Conservation (phyloP, 1,140 invertebrate species). For the Lycorma delicatula region DNA sequence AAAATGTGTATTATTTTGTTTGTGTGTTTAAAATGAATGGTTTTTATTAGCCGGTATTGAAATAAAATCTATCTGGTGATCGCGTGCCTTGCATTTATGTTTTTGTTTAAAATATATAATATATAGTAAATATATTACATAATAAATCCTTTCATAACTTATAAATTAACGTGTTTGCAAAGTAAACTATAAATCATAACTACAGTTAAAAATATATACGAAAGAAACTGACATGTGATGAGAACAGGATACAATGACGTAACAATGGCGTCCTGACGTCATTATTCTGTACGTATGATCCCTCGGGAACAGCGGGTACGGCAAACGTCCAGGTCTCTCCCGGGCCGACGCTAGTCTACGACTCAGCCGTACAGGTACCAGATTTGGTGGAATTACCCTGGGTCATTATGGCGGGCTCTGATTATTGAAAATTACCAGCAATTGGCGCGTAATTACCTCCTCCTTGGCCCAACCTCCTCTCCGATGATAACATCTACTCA, state of each 20-base stretch:
- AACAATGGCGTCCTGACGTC: background rate
- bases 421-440: constrained; percentile 7
- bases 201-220: background rate
- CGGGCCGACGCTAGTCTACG: background rate
- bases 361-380: background rate
- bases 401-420: background rate
- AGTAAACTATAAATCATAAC: background rate
- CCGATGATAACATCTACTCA: too few relatives aligned
- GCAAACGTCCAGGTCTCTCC: too few relatives aligned
- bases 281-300: background rate
- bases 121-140: too few relatives aligned
- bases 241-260: background rate
- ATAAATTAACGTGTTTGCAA: too few relatives aligned
- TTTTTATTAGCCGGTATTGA: too few relatives aligned
- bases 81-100: too few relatives aligned
- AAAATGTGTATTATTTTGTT: too few relatives aligned
- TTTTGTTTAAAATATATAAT: too few relatives aligned
- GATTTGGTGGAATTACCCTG: background rate
- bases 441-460: constrained; percentile 1
- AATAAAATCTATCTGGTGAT: too few relatives aligned
- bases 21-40: too few relatives aligned
- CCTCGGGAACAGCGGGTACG: too few relatives aligned
- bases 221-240: background rate
- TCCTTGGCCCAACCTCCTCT: background rate
- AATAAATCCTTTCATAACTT: too few relatives aligned